phyloP scores from a whole-genome alignment of 2,888 invertebrate genomes.

The Anarsia innoxiella region DNA sequence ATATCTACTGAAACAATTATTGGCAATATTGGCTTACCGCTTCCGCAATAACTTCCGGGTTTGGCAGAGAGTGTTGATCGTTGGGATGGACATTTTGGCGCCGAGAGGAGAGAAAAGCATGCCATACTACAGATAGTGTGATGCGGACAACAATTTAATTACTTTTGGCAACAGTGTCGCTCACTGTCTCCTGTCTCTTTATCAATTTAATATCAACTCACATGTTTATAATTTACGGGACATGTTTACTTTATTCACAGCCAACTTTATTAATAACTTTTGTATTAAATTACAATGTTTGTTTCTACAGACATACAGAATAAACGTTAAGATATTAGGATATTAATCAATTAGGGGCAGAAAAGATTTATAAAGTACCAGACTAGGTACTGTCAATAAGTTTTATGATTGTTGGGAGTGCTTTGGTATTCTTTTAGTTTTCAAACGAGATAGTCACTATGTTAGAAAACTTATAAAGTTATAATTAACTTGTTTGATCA shows the following conservation, averaged over 20 bases:
- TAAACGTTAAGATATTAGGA: too few species aligned
- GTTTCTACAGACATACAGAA: too few species aligned
- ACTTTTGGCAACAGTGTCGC: conserved; percentile 24
- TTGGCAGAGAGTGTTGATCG: background rate
- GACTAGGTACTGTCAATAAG: too few species aligned
- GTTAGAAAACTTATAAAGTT: too few species aligned
- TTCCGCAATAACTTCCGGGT: background rate
- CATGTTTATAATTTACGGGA: conserved; percentile 8
- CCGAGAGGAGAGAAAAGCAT: background rate
- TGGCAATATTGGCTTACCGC: too few species aligned
- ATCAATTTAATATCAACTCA: background rate
- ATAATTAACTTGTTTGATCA: too few species aligned
- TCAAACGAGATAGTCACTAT: too few species aligned
- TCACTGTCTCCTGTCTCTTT: conserved; percentile 21
- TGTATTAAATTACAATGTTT: conserved; percentile 5
- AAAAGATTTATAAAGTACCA: too few species aligned
- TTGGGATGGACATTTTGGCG: background rate
- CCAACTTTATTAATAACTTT: conserved; percentile 5
- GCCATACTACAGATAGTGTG: conserved; percentile 16
- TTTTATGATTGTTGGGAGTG: too few species aligned
- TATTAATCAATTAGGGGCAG: too few species aligned
- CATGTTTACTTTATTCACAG: conserved; percentile 6
- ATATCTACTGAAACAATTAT: background rate
- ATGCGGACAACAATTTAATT: conserved; percentile 12
- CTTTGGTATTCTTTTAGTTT: too few species aligned